A percentile compares a stretch with the other conserved stretches of the same genome.
Conservation (phyloP, 2,888 invertebrate species). For the Digitonthophagus gazella region DNA sequence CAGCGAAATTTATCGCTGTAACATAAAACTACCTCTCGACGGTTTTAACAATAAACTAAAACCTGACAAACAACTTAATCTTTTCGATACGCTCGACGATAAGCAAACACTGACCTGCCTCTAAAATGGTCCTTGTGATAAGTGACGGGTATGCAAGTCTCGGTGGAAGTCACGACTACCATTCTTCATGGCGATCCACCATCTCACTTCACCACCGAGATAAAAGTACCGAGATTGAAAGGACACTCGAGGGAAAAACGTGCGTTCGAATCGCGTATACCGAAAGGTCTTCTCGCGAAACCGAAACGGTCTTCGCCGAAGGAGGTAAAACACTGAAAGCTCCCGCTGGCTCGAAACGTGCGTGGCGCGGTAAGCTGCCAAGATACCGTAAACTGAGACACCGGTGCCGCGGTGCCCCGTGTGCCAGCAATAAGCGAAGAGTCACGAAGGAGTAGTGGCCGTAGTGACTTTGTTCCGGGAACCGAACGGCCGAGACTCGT, state of each 20-base stretch:
- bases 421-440: not conserved
- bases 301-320: slow-evolving; percentile 2
- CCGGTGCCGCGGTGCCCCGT: not conserved
- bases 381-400: not conserved
- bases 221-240: not conserved
- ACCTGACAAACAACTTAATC: not conserved
- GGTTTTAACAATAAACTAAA: not conserved
- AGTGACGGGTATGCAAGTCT: slow-evolving; percentile 40
- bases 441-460: not conserved
- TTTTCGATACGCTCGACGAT: not conserved
- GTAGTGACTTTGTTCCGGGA: not conserved
- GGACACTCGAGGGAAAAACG: not conserved
- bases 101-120: slow-evolving; percentile 37
- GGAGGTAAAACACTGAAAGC: slow-evolving; percentile 8
- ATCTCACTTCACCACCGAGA: slow-evolving; percentile 12
- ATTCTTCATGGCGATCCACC: slow-evolving; percentile 39
- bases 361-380: not conserved
- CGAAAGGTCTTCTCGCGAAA: not conserved
- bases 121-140: slow-evolving; percentile 34
- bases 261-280: slow-evolving; percentile 28
- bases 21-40: not conserved
- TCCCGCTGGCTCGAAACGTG: slow-evolving; percentile 2
- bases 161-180: slow-evolving; percentile 43
- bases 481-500: not conserved
- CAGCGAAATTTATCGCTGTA: not conserved